A percentile compares a stretch with the other conserved stretches of the same genome.
phyloP scores from a whole-genome alignment of 2,888 invertebrate genomes.

The Rhabditoides inermis region DNA sequence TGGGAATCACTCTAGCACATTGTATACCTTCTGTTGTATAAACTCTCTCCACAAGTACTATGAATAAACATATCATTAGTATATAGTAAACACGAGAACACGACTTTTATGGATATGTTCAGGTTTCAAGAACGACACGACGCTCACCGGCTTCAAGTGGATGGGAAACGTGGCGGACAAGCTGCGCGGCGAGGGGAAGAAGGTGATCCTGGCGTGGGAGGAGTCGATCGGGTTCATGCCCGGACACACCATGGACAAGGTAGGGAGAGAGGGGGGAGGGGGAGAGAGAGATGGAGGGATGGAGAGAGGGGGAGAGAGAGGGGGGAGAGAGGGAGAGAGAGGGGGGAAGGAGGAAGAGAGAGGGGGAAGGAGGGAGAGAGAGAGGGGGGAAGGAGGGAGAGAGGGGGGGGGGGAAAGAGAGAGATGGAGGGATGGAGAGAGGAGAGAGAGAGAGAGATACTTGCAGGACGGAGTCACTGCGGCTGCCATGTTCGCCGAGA shows the following conservation, averaged over 20 bases:
- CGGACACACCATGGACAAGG: conserved; percentile 66
- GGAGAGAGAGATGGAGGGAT: too few species aligned
- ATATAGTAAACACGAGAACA: not conserved
- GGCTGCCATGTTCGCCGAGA: conserved; percentile 70
- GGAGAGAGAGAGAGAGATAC: not conserved
- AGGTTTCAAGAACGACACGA: conserved; percentile 62
- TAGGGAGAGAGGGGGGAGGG: too few species aligned
- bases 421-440: too few species aligned
- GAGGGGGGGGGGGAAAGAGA: too few species aligned
- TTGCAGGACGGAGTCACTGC: conserved; percentile 78
- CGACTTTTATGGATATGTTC: conserved; percentile 5
- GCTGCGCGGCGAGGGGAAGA: conserved; percentile 62
- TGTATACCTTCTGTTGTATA: too few species aligned
- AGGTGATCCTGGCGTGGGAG: conserved; percentile 85
- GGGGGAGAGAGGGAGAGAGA: not conserved
- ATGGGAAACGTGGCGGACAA: conserved; percentile 82
- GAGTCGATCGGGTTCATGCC: conserved; percentile 90
- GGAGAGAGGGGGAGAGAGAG: too few species aligned
- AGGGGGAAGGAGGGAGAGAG: not conserved
- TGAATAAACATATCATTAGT: too few species aligned
- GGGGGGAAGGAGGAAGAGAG: not conserved
- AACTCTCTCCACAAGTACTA: too few species aligned
- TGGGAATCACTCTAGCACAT: too few species aligned
- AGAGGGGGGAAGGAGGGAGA: too few species aligned
- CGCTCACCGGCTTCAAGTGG: conserved; percentile 98